phyloP scores from a whole-genome alignment of 2,797 vertebrate genomes.

The Catamblyrhynchus diadema region DNA sequence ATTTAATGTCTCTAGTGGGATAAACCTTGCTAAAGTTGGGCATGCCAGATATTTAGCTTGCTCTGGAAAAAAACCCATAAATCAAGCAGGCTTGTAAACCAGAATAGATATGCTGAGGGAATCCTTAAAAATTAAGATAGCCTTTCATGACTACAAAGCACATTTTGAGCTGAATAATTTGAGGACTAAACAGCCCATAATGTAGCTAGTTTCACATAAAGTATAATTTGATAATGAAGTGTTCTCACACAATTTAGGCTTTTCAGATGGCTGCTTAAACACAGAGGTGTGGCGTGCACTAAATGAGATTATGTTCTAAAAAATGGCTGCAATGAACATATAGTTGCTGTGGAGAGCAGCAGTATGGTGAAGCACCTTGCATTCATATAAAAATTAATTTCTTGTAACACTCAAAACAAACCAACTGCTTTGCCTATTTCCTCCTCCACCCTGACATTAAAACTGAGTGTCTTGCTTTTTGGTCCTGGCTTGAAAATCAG shows the following conservation, averaged over 20 bases:
- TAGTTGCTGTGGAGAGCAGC: background rate
- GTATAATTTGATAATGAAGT: conserved; percentile 39
- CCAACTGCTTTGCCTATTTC: background rate
- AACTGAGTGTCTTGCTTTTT: background rate
- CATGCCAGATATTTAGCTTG: background rate
- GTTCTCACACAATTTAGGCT: conserved; percentile 6
- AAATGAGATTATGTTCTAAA: background rate
- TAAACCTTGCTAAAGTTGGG: background rate
- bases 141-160: conserved; percentile 2
- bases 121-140: conserved; percentile 26
- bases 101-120: background rate
- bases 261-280: conserved; percentile 38
- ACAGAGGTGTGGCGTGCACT: background rate
- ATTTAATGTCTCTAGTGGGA: background rate
- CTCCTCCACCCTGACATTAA: background rate
- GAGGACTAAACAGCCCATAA: conserved; percentile 9
- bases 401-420: background rate
- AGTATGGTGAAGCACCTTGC: background rate
- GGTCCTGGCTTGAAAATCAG: background rate
- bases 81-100: background rate
- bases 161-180: conserved; percentile 29
- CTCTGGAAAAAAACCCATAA: background rate
- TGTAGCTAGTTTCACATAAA: conserved; percentile 35
- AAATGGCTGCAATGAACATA: background rate
- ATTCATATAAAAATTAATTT: background rate